These are phyloP conservation scores for Hipparchia sbordonii DNA, from an alignment of 2,888 invertebrate genomes.

Conservation along the genomic window DNA sequence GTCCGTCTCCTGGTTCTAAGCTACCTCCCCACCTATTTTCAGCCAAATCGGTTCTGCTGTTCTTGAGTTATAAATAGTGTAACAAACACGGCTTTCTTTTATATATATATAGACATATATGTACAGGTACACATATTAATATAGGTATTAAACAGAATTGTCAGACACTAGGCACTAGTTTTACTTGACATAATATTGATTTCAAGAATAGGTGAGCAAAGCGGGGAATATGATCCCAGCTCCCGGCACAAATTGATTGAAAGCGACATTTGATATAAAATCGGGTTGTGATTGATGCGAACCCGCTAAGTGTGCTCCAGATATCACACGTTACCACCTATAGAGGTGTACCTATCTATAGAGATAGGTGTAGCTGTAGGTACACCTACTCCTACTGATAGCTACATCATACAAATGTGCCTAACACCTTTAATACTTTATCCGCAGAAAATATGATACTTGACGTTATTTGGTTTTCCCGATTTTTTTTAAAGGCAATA, in stretches of 20 bases:
- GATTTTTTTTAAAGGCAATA: neutral
- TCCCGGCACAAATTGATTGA: conserved; percentile 79
- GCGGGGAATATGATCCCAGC: conserved; percentile 72
- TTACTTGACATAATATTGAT: neutral
- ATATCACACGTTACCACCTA: conserved; percentile 45
- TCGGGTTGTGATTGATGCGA: conserved; percentile 82
- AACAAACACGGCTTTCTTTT: too few species aligned
- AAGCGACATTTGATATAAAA: conserved; percentile 83
- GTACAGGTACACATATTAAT: too few species aligned
- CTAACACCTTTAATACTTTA: neutral
- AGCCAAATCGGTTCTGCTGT: too few species aligned
- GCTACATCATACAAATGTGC: neutral
- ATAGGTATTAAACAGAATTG: too few species aligned
- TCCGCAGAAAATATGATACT: neutral
- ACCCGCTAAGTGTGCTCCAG: conserved; percentile 79
- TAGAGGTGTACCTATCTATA: neutral
- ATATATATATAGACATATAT: too few species aligned
- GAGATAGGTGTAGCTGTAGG: neutral
- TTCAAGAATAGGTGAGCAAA: conserved; percentile 4
- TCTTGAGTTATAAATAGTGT: too few species aligned
- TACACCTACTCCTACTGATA: too few species aligned
- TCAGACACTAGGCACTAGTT: neutral
- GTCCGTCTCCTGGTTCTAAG: too few species aligned
- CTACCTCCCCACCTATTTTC: too few species aligned
- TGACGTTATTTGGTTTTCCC: neutral